These are phyloP conservation scores for Pocillopora verrucosa DNA, from an alignment of 64 coral and sea anemone species.

Conservation along the genomic window DNA sequence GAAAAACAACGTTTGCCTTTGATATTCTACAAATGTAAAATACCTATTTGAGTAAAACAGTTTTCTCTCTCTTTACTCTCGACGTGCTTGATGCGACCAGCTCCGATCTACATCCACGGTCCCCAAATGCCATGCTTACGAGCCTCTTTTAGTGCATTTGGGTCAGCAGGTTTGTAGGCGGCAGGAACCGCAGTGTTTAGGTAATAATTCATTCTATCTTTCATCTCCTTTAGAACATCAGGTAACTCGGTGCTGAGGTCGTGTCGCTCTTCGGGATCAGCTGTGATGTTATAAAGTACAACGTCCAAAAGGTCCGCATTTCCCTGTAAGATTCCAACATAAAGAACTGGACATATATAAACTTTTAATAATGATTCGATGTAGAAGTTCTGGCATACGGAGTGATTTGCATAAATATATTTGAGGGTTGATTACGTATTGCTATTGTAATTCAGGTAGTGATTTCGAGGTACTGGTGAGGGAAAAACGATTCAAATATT, in stretches of 20 bases:
- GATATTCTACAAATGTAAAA: too few species aligned
- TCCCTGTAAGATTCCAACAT: background rate
- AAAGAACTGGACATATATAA: background rate
- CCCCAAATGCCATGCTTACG: conserved; percentile 37
- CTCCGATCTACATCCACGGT: conserved; percentile 10
- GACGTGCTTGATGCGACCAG: background rate
- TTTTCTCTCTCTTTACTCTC: background rate
- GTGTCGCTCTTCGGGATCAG: conserved; percentile 4
- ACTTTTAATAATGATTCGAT: too few species aligned
- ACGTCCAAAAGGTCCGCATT: background rate
- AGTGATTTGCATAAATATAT: too few species aligned
- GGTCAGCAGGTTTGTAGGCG: conserved; percentile 8
- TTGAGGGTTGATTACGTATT: too few species aligned
- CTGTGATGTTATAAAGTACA: conserved; percentile 49
- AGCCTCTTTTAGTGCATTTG: conserved; percentile 32
- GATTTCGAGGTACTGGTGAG: too few species aligned
- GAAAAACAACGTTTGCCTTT: too few species aligned
- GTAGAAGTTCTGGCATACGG: too few species aligned
- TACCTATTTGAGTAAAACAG: too few species aligned
- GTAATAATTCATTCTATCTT: conserved; percentile 47
- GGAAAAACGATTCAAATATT: too few species aligned
- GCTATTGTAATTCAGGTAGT: too few species aligned
- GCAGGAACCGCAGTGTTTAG: background rate
- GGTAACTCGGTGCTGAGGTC: too few species aligned
- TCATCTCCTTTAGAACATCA: background rate